Evolutionary conservation across 2,113 vertebrate species (phyloP).

Genomic region (Solea senegalensis): DNA sequence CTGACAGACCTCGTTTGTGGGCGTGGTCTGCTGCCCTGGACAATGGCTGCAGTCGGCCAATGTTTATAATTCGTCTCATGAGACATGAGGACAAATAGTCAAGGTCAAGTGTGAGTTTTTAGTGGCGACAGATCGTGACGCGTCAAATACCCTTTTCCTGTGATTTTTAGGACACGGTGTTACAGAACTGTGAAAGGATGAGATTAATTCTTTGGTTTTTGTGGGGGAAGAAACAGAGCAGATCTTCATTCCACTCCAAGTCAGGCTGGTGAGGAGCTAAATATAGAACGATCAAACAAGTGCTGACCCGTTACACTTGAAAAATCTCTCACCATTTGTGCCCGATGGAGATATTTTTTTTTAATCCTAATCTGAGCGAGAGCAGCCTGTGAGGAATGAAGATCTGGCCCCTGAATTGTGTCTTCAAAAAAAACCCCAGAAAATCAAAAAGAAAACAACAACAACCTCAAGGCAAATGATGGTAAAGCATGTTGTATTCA

Average conservation of each 20-base stretch:
- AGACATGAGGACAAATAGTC: background rate
- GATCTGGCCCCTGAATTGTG: constrained; percentile 29
- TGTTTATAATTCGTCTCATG: constrained; percentile 29
- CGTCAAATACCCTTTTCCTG: background rate
- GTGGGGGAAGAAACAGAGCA: constrained; percentile 10
- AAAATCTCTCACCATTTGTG: constrained; percentile 2
- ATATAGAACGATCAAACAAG: background rate
- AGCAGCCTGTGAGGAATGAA: constrained; percentile 46
- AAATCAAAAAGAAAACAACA: constrained; percentile 17
- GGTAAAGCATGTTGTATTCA: constrained; percentile 79
- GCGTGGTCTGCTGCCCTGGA: constrained; percentile 17
- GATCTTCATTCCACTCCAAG: constrained; percentile 54
- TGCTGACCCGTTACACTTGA: background rate
- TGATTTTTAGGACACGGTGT: constrained; percentile 1
- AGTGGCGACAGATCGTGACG: background rate
- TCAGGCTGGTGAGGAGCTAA: constrained; percentile 1
- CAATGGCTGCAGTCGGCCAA: constrained; percentile 7
- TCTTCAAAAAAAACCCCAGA: constrained; percentile 1
- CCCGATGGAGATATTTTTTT: constrained; percentile 14
- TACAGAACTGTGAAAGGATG: constrained; percentile 36
- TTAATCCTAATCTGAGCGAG: constrained; percentile 4
- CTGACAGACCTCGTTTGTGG: constrained; percentile 15
- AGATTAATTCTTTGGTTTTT: constrained; percentile 74
- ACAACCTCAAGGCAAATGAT: constrained; percentile 61
- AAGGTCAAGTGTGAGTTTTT: background rate